Percentiles rank a stretch among this genome's conserved stretches.
Evolutionary conservation across 2,888 invertebrate genomes (phyloP).

Genomic region (Catocala sponsa): DNA sequence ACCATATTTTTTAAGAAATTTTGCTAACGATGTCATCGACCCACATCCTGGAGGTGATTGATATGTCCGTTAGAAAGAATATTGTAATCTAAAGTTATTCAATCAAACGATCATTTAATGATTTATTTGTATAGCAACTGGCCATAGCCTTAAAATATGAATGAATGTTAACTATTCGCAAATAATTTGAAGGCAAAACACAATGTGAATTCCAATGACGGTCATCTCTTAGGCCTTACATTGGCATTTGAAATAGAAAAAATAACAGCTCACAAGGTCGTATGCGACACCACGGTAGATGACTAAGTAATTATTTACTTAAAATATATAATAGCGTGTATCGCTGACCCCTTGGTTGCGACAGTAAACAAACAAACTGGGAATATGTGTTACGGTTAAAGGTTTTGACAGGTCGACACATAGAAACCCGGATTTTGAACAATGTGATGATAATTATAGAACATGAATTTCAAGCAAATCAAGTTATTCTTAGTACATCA

Average conservation of each 20-base stretch:
- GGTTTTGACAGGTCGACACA: background rate
- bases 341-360: constrained; percentile 30
- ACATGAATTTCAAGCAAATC: background rate
- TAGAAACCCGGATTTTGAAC: background rate
- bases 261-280: constrained; percentile 35
- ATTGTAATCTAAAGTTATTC: no score
- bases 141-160: constrained; percentile 5
- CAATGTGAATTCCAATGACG: constrained; percentile 18
- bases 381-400: constrained; percentile 13
- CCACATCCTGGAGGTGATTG: no score
- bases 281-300: constrained; percentile 18
- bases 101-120: no score
- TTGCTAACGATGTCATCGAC: no score
- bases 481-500: background rate
- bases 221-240: constrained; percentile 27
- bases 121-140: no score
- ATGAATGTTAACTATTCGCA: constrained; percentile 21
- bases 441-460: background rate
- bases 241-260: constrained; percentile 43
- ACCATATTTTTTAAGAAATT: no score
- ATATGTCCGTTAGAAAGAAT: no score
- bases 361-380: constrained; percentile 20
- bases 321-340: constrained; percentile 37
- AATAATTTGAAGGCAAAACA: constrained; percentile 30
- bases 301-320: constrained; percentile 43